Conservation (phyloP, 2,888 invertebrate genomes). For the Calameuta pallipes region DNA sequence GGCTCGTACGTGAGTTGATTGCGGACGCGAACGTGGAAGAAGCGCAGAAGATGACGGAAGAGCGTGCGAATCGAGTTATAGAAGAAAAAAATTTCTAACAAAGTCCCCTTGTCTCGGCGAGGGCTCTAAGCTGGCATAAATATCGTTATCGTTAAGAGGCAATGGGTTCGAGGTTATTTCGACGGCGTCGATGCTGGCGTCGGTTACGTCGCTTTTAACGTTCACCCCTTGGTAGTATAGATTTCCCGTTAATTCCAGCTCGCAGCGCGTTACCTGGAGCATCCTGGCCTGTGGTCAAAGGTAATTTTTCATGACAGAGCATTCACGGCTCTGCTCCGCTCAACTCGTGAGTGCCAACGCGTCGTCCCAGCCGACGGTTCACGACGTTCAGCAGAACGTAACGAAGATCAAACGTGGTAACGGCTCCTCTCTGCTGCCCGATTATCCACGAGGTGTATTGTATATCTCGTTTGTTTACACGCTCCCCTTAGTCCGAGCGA, state of each 20-base stretch:
- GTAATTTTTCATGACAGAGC: slow-evolving; percentile 66
- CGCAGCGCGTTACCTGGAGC: slow-evolving; percentile 49
- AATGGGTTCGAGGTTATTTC: no score
- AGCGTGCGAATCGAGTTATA: no score
- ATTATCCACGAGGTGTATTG: background rate
- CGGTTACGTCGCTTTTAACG: slow-evolving; percentile 51
- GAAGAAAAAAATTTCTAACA: no score
- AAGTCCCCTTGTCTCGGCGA: no score
- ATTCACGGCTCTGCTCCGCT: slow-evolving; percentile 58
- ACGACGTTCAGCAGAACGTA: slow-evolving; percentile 57
- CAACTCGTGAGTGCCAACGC: background rate
- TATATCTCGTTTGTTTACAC: no score
- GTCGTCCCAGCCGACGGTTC: slow-evolving; percentile 31
- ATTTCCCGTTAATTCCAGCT: slow-evolving; percentile 55
- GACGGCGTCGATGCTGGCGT: no score
- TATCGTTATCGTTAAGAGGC: no score
- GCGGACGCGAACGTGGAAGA: background rate
- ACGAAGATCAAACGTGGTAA: slow-evolving; percentile 63
- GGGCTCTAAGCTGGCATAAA: no score
- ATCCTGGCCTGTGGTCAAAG: slow-evolving; percentile 59
- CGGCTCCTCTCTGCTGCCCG: slow-evolving; percentile 43
- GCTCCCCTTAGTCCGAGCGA: no score
- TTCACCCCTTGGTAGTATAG: slow-evolving; percentile 55
- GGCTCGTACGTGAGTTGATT: slow-evolving; percentile 29
- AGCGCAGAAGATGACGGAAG: no score